A percentile compares a stretch with the other conserved stretches of the same genome.
Conservation (phyloP, 1,140 invertebrate genomes). For the Solenopsis fugax region DNA sequence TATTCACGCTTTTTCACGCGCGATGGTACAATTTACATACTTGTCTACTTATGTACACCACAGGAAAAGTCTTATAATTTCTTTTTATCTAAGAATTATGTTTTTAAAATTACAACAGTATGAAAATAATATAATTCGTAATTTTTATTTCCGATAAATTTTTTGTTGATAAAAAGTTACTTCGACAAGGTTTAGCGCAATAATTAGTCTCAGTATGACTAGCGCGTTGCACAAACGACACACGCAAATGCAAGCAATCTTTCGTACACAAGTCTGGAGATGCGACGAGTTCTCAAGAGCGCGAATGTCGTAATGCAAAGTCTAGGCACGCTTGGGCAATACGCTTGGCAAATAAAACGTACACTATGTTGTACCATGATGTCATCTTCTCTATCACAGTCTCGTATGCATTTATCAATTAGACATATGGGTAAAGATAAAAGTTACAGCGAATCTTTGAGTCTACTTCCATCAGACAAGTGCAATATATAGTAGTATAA, state of each 20-base stretch:
- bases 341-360: conserved; percentile 67
- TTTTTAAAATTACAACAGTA: not conserved
- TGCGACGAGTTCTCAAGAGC: conserved; percentile 28
- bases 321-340: conserved; percentile 63
- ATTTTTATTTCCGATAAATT: not conserved
- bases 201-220: not conserved
- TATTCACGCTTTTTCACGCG: not conserved
- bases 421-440: not conserved
- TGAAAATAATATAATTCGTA: not conserved
- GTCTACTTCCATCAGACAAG: not conserved
- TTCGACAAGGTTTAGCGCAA: conserved; percentile 31
- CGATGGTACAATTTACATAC: not conserved
- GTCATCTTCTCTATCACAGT: conserved; percentile 29
- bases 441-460: not conserved
- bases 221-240: not conserved
- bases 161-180: conserved; percentile 1
- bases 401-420: conserved; percentile 7
- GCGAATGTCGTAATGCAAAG: conserved; percentile 59
- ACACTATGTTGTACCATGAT: conserved; percentile 33
- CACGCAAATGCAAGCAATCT: conserved; percentile 2
- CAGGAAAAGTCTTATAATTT: not conserved
- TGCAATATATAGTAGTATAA: not conserved
- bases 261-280: conserved; percentile 51
- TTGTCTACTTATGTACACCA: not conserved
- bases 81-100: not conserved